Evolutionary conservation across 2,888 invertebrate genomes (phyloP).

Genomic region (Hirtodrosophila confusa): DNA sequence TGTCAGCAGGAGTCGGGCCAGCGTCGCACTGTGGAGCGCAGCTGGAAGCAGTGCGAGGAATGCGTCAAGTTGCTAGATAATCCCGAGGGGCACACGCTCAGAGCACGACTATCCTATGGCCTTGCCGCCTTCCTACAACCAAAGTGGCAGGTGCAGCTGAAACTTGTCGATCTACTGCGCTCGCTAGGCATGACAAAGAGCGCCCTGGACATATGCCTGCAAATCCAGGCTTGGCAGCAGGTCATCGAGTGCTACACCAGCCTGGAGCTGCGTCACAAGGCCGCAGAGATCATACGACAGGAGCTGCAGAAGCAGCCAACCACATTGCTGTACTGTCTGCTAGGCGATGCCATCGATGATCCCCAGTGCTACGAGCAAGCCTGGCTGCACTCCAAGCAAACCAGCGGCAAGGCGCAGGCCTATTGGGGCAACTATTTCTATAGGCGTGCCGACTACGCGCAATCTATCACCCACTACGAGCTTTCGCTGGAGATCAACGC

Average conservation of each 20-base stretch:
- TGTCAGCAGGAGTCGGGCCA: slow-evolving; percentile 91
- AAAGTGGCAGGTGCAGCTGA: slow-evolving; percentile 90
- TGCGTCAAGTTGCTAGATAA: slow-evolving; percentile 87
- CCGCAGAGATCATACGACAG: slow-evolving; percentile 93
- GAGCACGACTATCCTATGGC: slow-evolving; percentile 86
- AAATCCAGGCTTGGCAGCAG: slow-evolving; percentile 94
- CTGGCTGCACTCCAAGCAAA: slow-evolving; percentile 93
- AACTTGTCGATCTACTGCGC: slow-evolving; percentile 91
- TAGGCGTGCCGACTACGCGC: slow-evolving; percentile 89
- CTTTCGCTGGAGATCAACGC: slow-evolving; percentile 93
- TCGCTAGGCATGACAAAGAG: slow-evolving; percentile 93
- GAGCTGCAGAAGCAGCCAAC: slow-evolving; percentile 91
- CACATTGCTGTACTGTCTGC: slow-evolving; percentile 93
- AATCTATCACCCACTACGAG: slow-evolving; percentile 92
- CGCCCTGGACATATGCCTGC: slow-evolving; percentile 91
- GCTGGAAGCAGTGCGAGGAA: slow-evolving; percentile 94
- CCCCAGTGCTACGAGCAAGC: slow-evolving; percentile 93
- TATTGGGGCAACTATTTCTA: slow-evolving; percentile 94
- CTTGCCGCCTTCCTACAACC: slow-evolving; percentile 90
- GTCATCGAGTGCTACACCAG: slow-evolving; percentile 95
- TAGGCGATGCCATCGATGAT: slow-evolving; percentile 95
- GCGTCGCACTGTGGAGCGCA: slow-evolving; percentile 93
- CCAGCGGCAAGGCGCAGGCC: slow-evolving; percentile 93
- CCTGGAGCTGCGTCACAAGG: slow-evolving; percentile 93
- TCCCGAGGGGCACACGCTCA: slow-evolving; percentile 52